Evolutionary conservation across 2,797 vertebrate genomes (phyloP).

Genomic region (Saxicola maurus): DNA sequence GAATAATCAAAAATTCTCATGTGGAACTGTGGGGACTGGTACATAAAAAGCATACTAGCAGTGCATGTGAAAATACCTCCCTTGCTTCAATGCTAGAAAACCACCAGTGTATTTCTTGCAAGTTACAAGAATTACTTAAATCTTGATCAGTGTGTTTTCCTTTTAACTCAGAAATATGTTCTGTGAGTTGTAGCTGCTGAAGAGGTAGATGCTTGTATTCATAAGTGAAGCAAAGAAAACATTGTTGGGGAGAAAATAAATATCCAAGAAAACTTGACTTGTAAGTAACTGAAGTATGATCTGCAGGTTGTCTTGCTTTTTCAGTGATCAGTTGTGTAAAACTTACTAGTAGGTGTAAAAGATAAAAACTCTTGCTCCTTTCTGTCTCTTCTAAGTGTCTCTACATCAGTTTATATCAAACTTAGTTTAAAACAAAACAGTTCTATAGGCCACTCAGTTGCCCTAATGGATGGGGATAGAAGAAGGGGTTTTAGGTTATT

Average conservation of each 20-base stretch:
- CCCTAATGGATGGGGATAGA: neutral
- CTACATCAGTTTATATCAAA: neutral
- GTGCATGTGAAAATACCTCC: neutral
- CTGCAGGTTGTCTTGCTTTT: neutral
- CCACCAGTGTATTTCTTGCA: neutral
- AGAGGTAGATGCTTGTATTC: neutral
- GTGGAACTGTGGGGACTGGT: neutral
- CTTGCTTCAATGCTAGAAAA: neutral
- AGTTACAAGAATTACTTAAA: neutral
- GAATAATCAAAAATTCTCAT: neutral
- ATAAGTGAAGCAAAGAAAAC: neutral
- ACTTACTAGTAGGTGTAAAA: neutral
- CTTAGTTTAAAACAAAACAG: neutral
- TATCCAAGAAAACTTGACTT: neutral
- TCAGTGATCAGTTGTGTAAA: neutral
- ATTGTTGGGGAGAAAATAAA: rapidly evolving
- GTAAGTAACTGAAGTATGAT: neutral
- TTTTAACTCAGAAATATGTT: neutral
- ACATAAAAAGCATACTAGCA: neutral
- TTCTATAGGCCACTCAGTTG: neutral
- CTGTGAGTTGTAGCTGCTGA: neutral
- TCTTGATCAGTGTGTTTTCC: neutral
- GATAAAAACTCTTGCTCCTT: neutral
- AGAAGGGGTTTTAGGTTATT: neutral
- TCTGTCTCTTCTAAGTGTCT: neutral